phyloP scores from a whole-genome alignment of 2,888 invertebrate genomes.

The Heteromurus nitidus region DNA sequence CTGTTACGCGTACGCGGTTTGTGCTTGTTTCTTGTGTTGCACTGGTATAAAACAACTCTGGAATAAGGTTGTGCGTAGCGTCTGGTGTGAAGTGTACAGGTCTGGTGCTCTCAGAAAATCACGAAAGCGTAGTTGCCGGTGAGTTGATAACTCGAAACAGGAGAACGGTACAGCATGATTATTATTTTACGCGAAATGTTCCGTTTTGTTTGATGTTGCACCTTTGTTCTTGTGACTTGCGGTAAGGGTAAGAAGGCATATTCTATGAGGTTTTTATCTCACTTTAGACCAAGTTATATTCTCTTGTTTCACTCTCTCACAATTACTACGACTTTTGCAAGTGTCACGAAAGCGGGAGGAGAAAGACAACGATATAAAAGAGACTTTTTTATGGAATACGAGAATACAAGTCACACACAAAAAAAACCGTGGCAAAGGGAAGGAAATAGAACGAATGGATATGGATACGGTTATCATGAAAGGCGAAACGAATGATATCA shows the following conservation, averaged over 20 bases:
- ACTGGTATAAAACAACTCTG: no score
- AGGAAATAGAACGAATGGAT: slow-evolving; percentile 42
- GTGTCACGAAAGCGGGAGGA: slow-evolving; percentile 30
- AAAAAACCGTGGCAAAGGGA: slow-evolving; percentile 2
- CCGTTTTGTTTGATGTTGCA: slow-evolving; percentile 37
- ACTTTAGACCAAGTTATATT: not conserved
- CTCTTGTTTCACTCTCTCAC: not conserved
- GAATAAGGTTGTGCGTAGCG: no score
- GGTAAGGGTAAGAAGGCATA: slow-evolving; percentile 26
- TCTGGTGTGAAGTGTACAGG: no score
- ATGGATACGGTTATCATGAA: slow-evolving; percentile 49
- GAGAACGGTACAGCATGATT: slow-evolving; percentile 37
- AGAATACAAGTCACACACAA: slow-evolving; percentile 29
- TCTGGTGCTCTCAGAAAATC: no score
- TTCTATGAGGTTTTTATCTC: slow-evolving; percentile 6
- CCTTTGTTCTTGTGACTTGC: slow-evolving; percentile 40
- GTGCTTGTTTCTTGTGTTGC: no score
- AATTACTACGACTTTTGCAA: slow-evolving; percentile 33
- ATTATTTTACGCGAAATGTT: slow-evolving; percentile 46
- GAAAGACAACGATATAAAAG: slow-evolving; percentile 4
- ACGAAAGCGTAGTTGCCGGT: no score
- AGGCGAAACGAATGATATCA: slow-evolving; percentile 53
- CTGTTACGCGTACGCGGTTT: no score
- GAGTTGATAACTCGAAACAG: no score
- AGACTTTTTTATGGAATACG: slow-evolving; percentile 8